phyloP scores from a whole-genome alignment of 2,797 vertebrate genomes.

The Microctenopoma steveboyesi region DNA sequence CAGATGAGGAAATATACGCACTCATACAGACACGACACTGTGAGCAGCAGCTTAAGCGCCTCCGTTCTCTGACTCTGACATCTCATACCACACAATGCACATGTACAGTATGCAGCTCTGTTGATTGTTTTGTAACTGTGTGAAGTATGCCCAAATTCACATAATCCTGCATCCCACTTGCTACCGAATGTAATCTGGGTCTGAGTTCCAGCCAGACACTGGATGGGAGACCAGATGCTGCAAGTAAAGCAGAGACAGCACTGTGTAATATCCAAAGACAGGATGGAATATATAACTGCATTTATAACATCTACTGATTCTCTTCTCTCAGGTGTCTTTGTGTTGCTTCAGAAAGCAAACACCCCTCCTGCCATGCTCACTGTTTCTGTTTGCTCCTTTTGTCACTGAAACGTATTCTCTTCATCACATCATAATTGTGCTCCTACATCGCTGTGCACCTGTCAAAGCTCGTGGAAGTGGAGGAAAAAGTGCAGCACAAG shows the following conservation, averaged over 20 bases:
- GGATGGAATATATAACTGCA: conserved; percentile 5
- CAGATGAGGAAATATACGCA: background rate
- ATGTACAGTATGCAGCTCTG: conserved; percentile 39
- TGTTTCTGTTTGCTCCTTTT: conserved; percentile 13
- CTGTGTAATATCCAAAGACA: conserved; percentile 8
- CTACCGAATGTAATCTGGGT: conserved; percentile 58
- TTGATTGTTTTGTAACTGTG: conserved; percentile 41
- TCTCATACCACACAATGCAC: conserved; percentile 15
- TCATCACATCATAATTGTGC: background rate
- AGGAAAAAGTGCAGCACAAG: conserved; percentile 27
- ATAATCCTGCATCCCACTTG: conserved; percentile 63
- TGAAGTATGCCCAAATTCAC: conserved; percentile 60
- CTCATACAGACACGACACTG: background rate
- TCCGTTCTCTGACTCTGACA: conserved; percentile 3
- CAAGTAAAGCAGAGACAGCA: conserved; percentile 21
- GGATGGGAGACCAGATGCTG: conserved; percentile 51
- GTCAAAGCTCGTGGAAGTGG: conserved; percentile 19
- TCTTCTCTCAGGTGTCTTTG: conserved; percentile 61
- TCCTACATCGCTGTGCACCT: background rate
- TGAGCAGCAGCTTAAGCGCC: conserved; percentile 19
- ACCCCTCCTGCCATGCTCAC: conserved; percentile 30
- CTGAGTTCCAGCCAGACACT: conserved; percentile 44
- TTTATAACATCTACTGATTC: background rate
- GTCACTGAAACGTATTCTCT: background rate
- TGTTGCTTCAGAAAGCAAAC: conserved; percentile 63